A percentile compares a stretch with the other conserved stretches of the same genome.
phyloP scores from a whole-genome alignment of 2,113 vertebrate species.

The Oreochromis aureus region DNA sequence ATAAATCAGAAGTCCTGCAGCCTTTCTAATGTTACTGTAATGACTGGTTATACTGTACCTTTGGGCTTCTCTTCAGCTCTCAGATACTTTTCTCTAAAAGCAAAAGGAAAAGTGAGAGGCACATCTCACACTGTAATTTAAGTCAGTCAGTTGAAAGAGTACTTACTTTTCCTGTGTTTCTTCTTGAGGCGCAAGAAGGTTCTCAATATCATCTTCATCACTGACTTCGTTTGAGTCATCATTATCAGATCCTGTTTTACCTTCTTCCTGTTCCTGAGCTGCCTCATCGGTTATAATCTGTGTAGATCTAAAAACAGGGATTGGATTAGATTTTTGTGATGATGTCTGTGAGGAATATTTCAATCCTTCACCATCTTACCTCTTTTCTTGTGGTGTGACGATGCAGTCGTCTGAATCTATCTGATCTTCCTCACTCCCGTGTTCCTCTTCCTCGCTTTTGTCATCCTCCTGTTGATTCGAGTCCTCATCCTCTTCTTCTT shows the following conservation, averaged over 20 bases:
- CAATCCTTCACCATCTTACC: neutral
- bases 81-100: constrained; percentile 20
- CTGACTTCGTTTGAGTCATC: neutral
- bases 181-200: constrained; percentile 59
- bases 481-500: neutral
- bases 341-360: neutral
- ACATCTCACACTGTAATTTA: neutral
- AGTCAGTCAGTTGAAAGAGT: neutral
- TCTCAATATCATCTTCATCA: constrained; percentile 56
- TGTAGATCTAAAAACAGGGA: neutral
- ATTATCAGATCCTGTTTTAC: neutral
- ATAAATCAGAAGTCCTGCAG: neutral
- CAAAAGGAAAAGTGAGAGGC: neutral
- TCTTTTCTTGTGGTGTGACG: constrained; percentile 43
- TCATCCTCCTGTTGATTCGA: constrained; percentile 3
- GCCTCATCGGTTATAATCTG: constrained; percentile 1
- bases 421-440: neutral
- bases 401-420: constrained; percentile 62
- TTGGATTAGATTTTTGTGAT: neutral
- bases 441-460: neutral
- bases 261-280: constrained; percentile 9
- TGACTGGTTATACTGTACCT: constrained; percentile 14
- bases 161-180: constrained; percentile 43
- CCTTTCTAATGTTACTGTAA: neutral
- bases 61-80: constrained; percentile 7